Evolutionary conservation across 2,113 vertebrate species (phyloP).

Genomic region (Turdus rufiventris): DNA sequence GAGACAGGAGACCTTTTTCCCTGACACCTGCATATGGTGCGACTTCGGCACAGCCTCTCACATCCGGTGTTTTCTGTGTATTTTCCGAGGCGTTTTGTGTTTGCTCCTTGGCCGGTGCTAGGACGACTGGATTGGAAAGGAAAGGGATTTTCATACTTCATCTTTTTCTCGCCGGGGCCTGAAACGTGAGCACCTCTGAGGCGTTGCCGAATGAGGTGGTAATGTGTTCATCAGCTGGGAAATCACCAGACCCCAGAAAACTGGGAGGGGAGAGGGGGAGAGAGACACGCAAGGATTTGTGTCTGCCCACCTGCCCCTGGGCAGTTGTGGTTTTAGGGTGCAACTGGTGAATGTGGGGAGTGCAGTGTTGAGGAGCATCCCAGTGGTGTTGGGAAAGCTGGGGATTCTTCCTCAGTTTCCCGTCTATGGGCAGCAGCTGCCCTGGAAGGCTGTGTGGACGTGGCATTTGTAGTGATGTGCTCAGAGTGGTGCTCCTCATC

Average conservation of each 20-base stretch:
- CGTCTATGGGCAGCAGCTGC: not conserved
- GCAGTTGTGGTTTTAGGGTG: not conserved
- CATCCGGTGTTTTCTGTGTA: conserved; percentile 34
- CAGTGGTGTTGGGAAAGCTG: not conserved
- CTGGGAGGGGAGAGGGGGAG: not conserved
- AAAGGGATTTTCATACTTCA: conserved; percentile 70
- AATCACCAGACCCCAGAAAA: conserved; percentile 16
- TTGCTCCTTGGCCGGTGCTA: conserved; percentile 36
- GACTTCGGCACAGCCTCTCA: conserved; percentile 33
- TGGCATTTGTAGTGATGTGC: accelerated
- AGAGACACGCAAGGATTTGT: not conserved
- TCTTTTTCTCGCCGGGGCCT: conserved; percentile 55
- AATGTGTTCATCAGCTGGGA: conserved; percentile 69
- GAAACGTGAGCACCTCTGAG: conserved; percentile 59
- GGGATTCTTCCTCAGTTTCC: not conserved
- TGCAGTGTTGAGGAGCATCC: not conserved
- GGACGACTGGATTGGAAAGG: conserved; percentile 63
- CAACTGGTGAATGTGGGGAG: not conserved
- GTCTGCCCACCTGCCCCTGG: not conserved
- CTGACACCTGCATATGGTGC: conserved; percentile 65
- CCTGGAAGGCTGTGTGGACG: not conserved
- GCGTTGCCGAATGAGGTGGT: conserved; percentile 63
- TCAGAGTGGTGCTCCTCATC: not conserved
- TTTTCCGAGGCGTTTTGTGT: conserved; percentile 50
- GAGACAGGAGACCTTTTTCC: conserved; percentile 58